Evolutionary conservation across 2,797 vertebrate species (phyloP).

Genomic region (Sciurus vulgaris): DNA sequence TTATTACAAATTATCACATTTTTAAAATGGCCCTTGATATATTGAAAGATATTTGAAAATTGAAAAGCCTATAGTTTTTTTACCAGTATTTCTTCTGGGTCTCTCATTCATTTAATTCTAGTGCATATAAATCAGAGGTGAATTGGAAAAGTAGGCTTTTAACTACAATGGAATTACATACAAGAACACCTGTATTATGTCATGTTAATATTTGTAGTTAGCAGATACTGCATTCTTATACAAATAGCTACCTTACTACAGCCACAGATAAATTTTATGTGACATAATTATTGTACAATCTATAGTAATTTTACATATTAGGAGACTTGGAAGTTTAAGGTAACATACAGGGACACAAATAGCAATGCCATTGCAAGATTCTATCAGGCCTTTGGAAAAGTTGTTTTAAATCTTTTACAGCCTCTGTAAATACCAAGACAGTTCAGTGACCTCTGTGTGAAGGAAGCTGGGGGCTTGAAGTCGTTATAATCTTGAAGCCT

Average conservation of each 20-base stretch:
- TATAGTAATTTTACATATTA: neutral
- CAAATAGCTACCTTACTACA: neutral
- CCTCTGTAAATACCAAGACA: neutral
- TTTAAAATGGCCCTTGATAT: neutral
- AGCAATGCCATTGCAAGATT: neutral
- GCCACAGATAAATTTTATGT: neutral
- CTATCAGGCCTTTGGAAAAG: neutral
- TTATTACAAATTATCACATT: neutral
- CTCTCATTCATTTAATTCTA: conserved; percentile 2
- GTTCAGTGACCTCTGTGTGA: neutral
- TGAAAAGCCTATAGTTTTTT: neutral
- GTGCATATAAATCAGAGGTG: neutral
- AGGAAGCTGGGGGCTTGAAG: neutral
- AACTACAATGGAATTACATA: neutral
- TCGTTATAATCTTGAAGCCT: neutral
- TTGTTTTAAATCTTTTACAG: neutral
- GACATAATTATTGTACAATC: neutral
- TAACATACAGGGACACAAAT: neutral
- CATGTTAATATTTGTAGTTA: neutral
- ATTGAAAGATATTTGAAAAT: neutral
- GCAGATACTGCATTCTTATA: neutral
- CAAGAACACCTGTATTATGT: neutral
- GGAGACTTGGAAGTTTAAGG: neutral
- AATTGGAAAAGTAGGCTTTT: neutral
- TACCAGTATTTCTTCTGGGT: neutral